phyloP scores from a whole-genome alignment of 2,797 vertebrate species.

The Spinibarbus caldwelli region DNA sequence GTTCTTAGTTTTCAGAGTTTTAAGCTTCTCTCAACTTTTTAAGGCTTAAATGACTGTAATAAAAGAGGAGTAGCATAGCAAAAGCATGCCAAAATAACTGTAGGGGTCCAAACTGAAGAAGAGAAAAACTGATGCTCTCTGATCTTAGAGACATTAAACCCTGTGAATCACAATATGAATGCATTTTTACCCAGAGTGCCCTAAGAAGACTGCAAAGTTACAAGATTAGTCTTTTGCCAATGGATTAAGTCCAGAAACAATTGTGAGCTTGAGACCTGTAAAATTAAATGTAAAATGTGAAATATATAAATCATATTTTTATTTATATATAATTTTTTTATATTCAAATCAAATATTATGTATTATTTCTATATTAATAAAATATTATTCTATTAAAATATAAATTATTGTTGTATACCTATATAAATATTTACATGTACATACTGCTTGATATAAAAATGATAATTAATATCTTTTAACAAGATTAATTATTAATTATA shows the following conservation, averaged over 20 bases:
- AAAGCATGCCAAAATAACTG: conserved; percentile 4
- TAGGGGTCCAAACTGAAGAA: conserved; percentile 3
- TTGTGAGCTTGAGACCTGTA: background rate
- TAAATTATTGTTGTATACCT: background rate
- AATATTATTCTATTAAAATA: too few species aligned
- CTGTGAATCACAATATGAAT: conserved; percentile 7
- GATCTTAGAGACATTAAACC: conserved; percentile 21
- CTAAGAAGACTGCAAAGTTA: conserved; percentile 7
- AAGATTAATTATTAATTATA: too few species aligned
- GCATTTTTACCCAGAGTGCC: conserved; percentile 7
- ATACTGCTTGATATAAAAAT: too few species aligned
- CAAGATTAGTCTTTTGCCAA: conserved; percentile 1
- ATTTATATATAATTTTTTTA: too few species aligned
- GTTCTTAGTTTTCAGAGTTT: background rate
- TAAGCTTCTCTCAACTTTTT: conserved; percentile 1
- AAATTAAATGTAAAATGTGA: background rate
- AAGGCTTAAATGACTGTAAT: conserved; percentile 10
- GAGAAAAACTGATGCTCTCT: background rate
- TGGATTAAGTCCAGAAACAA: conserved; percentile 13
- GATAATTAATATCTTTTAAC: too few species aligned
- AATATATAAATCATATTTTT: background rate
- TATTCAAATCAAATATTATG: too few species aligned
- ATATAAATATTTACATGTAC: background rate
- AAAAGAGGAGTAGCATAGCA: conserved; percentile 6
- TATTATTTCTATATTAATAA: background rate